phyloP scores from a whole-genome alignment of 2,113 vertebrate genomes.

The Turnix velox region DNA sequence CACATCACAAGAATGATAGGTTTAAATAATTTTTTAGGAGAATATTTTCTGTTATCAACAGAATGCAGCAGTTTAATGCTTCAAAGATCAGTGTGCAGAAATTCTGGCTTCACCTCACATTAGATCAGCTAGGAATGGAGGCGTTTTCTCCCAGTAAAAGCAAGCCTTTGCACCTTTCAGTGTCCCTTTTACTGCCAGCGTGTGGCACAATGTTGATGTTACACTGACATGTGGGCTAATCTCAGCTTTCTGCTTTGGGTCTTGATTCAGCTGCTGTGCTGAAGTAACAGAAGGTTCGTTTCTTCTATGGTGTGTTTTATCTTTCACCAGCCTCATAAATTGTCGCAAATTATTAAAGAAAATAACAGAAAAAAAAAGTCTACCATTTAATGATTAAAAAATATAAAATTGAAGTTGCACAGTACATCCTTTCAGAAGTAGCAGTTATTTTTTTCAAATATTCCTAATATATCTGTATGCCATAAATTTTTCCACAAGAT shows the following conservation, averaged over 20 bases:
- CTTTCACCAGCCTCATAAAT: background rate
- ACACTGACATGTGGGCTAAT: background rate
- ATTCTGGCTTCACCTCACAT: background rate
- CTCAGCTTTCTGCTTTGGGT: background rate
- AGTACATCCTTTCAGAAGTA: background rate
- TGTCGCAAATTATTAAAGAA: background rate
- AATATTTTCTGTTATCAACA: background rate
- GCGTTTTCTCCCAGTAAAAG: background rate
- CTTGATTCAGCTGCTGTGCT: background rate
- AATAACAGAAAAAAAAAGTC: background rate
- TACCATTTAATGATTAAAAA: background rate
- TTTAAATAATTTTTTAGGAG: background rate
- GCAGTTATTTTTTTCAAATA: background rate
- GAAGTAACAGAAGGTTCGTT: background rate
- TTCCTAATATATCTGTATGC: background rate
- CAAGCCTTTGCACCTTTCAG: background rate
- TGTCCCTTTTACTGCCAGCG: fast-evolving
- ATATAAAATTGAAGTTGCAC: background rate
- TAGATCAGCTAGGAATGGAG: background rate
- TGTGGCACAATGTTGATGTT: background rate
- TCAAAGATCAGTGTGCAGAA: background rate
- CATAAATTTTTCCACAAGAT: background rate
- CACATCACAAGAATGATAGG: background rate
- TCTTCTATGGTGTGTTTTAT: background rate
- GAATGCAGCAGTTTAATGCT: background rate